Conservation (phyloP, 2,113 vertebrate species). For the Solea senegalensis region DNA sequence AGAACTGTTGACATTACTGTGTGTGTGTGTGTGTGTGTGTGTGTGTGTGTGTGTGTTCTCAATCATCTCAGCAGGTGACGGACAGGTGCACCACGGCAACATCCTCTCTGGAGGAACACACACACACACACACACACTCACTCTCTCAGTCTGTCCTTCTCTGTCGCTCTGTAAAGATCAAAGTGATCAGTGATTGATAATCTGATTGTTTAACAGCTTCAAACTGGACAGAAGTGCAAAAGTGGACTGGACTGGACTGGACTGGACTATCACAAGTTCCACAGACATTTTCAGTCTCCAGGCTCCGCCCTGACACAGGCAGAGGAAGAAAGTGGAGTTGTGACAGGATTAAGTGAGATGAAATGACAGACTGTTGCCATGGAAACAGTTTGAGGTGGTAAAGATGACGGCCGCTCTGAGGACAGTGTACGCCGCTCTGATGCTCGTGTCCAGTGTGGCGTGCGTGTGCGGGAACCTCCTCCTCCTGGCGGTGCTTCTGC, state of each 20-base stretch:
- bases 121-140: conserved; percentile 11
- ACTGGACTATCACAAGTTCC: no score
- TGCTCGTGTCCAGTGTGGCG: conserved; percentile 65
- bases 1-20: neutral
- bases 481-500: conserved; percentile 70
- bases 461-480: conserved; percentile 74
- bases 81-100: conserved; percentile 40
- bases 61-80: conserved; percentile 54
- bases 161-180: no score
- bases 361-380: no score
- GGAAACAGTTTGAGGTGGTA: neutral
- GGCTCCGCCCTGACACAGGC: no score
- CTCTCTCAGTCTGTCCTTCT: neutral
- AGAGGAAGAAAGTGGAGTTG: neutral
- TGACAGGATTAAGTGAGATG: no score
- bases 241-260: no score
- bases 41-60: neutral
- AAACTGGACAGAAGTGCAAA: neutral
- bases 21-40: no score
- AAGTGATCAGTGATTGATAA: neutral
- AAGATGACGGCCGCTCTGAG: conserved; percentile 51
- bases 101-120: conserved; percentile 4
- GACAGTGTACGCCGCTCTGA: conserved; percentile 52
- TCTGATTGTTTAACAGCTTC: neutral
- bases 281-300: no score